phyloP scores from a whole-genome alignment of 1,140 invertebrate species.

The Choristoneura fumiferana region DNA sequence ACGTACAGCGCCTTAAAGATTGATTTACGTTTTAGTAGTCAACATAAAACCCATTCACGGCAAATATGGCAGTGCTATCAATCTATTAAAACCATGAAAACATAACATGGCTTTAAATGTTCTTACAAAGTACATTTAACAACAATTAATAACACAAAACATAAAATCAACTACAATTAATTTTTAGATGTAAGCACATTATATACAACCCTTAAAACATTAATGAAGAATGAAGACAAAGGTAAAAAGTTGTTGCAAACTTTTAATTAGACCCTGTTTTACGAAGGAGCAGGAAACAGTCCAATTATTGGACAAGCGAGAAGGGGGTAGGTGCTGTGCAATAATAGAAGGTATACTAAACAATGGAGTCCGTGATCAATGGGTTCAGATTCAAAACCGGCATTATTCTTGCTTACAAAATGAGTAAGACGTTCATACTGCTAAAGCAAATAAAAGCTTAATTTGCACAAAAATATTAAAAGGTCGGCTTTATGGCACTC shows the following conservation, averaged over 20 bases:
- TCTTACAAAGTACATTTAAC: too few species aligned
- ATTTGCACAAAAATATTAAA: not conserved
- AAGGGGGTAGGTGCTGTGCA: not conserved
- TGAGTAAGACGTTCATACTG: not conserved
- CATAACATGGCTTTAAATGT: too few species aligned
- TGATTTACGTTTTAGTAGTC: too few species aligned
- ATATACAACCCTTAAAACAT: not conserved
- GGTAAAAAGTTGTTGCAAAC: not conserved
- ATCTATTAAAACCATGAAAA: too few species aligned
- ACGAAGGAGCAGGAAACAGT: not conserved
- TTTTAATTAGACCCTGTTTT: conserved; percentile 3
- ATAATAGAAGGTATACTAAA: not conserved
- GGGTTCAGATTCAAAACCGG: not conserved
- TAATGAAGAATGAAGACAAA: not conserved
- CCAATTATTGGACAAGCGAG: not conserved
- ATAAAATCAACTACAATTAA: too few species aligned
- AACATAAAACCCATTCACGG: too few species aligned
- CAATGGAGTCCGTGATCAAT: not conserved
- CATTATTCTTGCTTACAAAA: not conserved
- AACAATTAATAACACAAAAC: too few species aligned
- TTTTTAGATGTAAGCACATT: too few species aligned
- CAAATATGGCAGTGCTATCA: too few species aligned
- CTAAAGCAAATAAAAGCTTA: not conserved
- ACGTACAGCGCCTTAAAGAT: too few species aligned
- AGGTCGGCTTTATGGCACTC: too few species aligned